Evolutionary conservation across 2,888 invertebrate genomes (phyloP), one percentile per base, ranked within the genome.

Genomic region (Drosophila mayaguana): DNA sequence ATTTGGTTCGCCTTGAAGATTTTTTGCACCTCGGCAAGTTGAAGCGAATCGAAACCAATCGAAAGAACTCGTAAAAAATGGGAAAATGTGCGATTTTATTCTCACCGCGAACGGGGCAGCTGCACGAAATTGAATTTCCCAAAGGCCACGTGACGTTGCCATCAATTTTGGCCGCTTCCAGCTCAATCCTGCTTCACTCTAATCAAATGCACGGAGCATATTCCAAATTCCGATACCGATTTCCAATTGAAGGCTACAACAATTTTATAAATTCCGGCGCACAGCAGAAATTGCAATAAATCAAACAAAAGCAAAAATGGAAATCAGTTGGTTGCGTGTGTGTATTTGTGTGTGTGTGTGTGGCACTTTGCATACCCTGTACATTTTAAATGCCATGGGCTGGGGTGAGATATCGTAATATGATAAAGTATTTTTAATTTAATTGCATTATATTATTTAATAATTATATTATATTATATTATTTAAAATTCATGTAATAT

Each of bases 271-370:
- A 83, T 81, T 87, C 68, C 71, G 53, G 60, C 61, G 57, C 61
- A 57, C 25, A 66, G 72, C 62, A 66, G 62, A 78, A 81, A 83
- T 75, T 81, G 81, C 81, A 81, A 87, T 83, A 84, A 87, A 87
- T 84, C 69, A 73, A 67, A 81, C 76, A 73, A 84, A 76, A 42
- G 63, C 83, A 50, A 71, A 86, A 83, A 86, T 82, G 81, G 79
- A 82, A 87, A 84, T 87, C 70, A 75, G 63, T 34, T 55, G 46
- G 42, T 51, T 8, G 28, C 28, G 8, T 28, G 28, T 28, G 8
- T 8, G 8, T 28, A 1, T 25, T 5, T 36, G 12, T 5, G 12
- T 20, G 18, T 43, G 20, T 20, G 20, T 12, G 12, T 20, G 20
- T 12, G 65, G 57, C 28, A 51, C 43, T 34, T 36, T 54, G 32